Evolutionary conservation across 2,797 vertebrate genomes (phyloP), one percentile per base, ranked within the genome.

Genomic region (Otus scops): DNA sequence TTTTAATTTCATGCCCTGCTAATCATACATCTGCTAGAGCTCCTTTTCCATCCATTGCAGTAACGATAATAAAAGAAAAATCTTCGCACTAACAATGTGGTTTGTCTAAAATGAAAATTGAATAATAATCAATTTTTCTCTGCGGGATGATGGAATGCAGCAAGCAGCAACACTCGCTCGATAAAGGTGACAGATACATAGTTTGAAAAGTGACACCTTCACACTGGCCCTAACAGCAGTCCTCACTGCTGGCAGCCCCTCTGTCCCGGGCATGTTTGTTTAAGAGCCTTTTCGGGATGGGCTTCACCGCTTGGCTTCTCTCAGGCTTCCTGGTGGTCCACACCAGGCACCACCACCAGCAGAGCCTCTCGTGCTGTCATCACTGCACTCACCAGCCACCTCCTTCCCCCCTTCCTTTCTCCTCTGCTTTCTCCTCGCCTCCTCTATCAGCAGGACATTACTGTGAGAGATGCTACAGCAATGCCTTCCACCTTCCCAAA

Each of bases 1-100:
- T 98, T 98, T 97, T 97, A 98, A 98, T 98, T 98, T 98, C 98
- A 98, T 96, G 97, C 97, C 97, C 91, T 97, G 97, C 97, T 98
- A 98, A 98, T 97, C 97, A 97, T 97, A 98, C 97, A 98, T 98
- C 97, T 98, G 98, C 96, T 96, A 96, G 92, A 97, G 93, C 94
- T 96, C 86, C 89, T 95, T 97, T 95, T 95, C 94, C 84, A 96
- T 94, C 95, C 95, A 77, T 38, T 89, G 64, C 91, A 85, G 90
- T 95, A 96, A 95, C 6, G 26, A 96, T 51, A 97, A 96, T 85
- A 95, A 96, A 96, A 97, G 96, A 97, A 98, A 98, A 97, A 97
- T 93, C 85, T 50, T 80, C 4, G 0, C 39, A 82, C 95, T 97
- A 97, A 97, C 96, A 97, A 97, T n/a, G 90, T 71, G 91, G 91